These are phyloP conservation scores for Scaptomyza parva DNA, from an alignment of 2,888 invertebrate species.

Conservation along the genomic window DNA sequence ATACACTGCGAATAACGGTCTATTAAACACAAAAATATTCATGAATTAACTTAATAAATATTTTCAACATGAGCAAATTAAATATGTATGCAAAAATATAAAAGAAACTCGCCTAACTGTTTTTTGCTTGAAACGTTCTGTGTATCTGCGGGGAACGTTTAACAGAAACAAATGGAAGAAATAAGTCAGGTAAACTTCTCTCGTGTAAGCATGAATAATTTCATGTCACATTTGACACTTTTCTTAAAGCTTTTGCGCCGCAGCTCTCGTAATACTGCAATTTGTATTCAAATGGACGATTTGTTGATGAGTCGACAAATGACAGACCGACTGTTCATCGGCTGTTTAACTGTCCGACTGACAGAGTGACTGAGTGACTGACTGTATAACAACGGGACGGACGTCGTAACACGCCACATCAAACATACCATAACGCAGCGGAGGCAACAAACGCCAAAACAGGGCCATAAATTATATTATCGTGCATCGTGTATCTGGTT, in stretches of 20 bases:
- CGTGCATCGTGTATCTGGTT: slow-evolving; percentile 78
- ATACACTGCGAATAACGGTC: slow-evolving; percentile 16
- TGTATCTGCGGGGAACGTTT: slow-evolving; percentile 6
- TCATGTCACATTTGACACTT: slow-evolving; percentile 73
- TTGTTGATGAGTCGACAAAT: slow-evolving; percentile 65
- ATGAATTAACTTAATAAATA: slow-evolving; percentile 46
- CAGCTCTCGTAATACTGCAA: slow-evolving; percentile 64
- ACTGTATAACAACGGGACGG: slow-evolving; percentile 7
- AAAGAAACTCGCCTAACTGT: slow-evolving; percentile 12
- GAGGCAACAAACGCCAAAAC: slow-evolving; percentile 64
- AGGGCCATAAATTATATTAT: slow-evolving; percentile 78
- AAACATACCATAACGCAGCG: slow-evolving; percentile 72
- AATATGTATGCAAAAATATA: slow-evolving; percentile 49
- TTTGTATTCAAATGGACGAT: slow-evolving; percentile 78
- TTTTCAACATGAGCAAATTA: slow-evolving; percentile 44
- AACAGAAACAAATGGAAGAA: slow-evolving; percentile 5
- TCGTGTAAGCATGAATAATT: slow-evolving; percentile 71
- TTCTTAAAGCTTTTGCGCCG: slow-evolving; percentile 60
- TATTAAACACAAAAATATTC: slow-evolving; percentile 8
- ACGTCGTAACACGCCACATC: slow-evolving; percentile 65
- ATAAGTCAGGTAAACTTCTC: slow-evolving; percentile 45
- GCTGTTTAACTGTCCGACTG: slow-evolving; percentile 4
- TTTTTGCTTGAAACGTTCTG: slow-evolving; percentile 1
- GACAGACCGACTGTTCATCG: slow-evolving; percentile 7
- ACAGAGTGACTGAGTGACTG: slow-evolving; percentile 10